Evolutionary conservation across 2,113 vertebrate species (phyloP), one percentile per base, ranked within the genome.

Genomic region (Phaetusa simplex): DNA sequence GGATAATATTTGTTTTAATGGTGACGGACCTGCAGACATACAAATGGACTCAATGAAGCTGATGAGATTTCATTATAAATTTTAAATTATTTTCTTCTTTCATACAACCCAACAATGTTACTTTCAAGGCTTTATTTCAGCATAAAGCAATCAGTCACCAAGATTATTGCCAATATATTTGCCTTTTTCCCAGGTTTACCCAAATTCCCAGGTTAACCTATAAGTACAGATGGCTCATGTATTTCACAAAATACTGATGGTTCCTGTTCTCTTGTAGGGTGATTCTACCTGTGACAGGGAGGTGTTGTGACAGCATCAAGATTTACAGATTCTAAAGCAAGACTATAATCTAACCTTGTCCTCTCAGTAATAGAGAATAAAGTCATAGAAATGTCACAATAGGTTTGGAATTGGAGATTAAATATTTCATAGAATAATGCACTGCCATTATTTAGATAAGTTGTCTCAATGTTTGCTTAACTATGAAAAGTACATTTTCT

Each of bases 221-320:
- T 70, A 10, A 22, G 30, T 65, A 65, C 1, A 1, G 5, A 38
- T 30, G 40, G 24, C 29, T 78, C 21, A 55, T 0, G 0, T 11
- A 50, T 18, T 26, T 79, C 26, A 24, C 15, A 34, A 12, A 38
- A 24, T 29, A 67, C 16, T 50, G 21, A n/a, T 52, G 30, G 29
- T 18, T 61, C 52, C 58, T 56, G 1, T 56, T 43, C 40, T 65
- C 21, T 59, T 70, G 11, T 23, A 38, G 12, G 4, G 15, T 78
- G 26, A 52, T 56, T 34, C 24, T 58, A 11, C 23, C 21, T n/a
- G 42, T 11, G 32, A 17, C 8, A 36, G 16, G 36, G 24, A 62
- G 9, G 15, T 81, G 18, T 13, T 49, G 11, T 30, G 47, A 24
- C 14, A 52, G 4, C 18, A 69, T 40, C 26, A 73, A 62, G 24